Evolutionary conservation across 2,888 invertebrate genomes (phyloP).

Genomic region (Unio delphinus): DNA sequence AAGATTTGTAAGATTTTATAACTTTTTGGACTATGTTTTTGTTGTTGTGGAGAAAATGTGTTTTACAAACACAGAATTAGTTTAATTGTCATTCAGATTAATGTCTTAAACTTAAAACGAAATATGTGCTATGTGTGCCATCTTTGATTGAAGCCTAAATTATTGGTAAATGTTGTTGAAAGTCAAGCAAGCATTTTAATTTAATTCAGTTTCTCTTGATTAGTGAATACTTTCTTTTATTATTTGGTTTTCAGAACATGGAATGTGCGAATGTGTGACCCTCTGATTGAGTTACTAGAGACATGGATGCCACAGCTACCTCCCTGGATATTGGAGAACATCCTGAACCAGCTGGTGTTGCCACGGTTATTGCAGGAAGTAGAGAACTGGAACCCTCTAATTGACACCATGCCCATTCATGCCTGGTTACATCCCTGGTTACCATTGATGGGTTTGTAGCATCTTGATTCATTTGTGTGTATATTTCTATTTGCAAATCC

Average conservation of each 20-base stretch:
- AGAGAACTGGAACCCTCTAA: conserved; percentile 92
- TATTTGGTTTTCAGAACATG: conserved; percentile 74
- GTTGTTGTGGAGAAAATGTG: too few relatives aligned
- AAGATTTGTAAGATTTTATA: too few relatives aligned
- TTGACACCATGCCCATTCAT: conserved; percentile 95
- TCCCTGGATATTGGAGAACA: conserved; percentile 85
- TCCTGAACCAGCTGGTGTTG: conserved; percentile 86
- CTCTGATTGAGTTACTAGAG: conserved; percentile 85
- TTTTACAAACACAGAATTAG: too few relatives aligned
- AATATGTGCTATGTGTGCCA: not conserved
- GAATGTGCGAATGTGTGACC: conserved; percentile 86
- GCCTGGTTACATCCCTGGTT: conserved; percentile 99
- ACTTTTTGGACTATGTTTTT: too few relatives aligned
- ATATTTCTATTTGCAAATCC: too few relatives aligned
- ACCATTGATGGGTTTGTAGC: conserved; percentile 77
- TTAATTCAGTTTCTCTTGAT: not conserved
- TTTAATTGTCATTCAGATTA: too few relatives aligned
- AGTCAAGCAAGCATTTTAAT: not conserved
- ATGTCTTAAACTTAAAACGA: not conserved
- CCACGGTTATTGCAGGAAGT: conserved; percentile 81
- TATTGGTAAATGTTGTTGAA: not conserved
- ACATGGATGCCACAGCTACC: conserved; percentile 87
- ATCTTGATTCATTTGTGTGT: too few relatives aligned
- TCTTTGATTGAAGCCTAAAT: not conserved
- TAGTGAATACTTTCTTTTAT: not conserved